These are phyloP conservation scores for Eledona agricola DNA, from an alignment of 2,888 invertebrate species.

Conservation along the genomic window DNA sequence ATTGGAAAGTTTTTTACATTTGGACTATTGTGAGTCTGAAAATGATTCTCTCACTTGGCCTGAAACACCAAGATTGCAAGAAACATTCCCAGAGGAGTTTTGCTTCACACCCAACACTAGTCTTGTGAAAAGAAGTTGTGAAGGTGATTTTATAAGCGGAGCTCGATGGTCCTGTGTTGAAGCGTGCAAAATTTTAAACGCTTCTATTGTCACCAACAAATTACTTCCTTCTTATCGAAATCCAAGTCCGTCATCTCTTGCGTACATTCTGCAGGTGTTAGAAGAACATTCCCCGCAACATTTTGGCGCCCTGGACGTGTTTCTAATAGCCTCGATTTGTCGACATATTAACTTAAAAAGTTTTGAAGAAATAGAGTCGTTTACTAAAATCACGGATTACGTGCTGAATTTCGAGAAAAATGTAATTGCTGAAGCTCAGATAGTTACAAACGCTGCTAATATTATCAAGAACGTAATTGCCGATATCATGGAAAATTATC, in stretches of 20 bases:
- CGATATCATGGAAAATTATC: neutral
- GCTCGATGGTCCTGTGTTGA: conserved; percentile 65
- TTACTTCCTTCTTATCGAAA: conserved; percentile 1
- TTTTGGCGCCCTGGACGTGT: conserved; percentile 13
- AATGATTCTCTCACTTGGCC: conserved; percentile 42
- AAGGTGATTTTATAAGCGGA: conserved; percentile 67
- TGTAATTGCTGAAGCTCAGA: neutral
- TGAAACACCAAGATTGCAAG: conserved; percentile 14
- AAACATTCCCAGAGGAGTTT: conserved; percentile 42
- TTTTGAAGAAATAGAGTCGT: neutral
- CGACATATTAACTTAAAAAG: neutral
- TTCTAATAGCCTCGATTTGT: neutral
- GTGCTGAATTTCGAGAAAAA: conserved; percentile 1
- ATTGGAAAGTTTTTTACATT: neutral
- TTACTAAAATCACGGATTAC: conserved; percentile 1
- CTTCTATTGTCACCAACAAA: conserved; percentile 13
- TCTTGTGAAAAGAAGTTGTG: conserved; percentile 66
- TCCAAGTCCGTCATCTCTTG: conserved; percentile 8
- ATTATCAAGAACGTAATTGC: neutral
- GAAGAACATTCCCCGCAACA: conserved; percentile 26
- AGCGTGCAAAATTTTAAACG: conserved; percentile 7
- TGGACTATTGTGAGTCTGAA: neutral
- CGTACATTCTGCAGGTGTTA: conserved; percentile 7
- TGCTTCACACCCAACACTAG: conserved; percentile 68
- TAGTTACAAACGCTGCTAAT: neutral